A percentile compares a stretch with the other conserved stretches of the same genome.
Evolutionary conservation across 2,888 invertebrate species (phyloP).

Genomic region (Mechanitis mazaeus): DNA sequence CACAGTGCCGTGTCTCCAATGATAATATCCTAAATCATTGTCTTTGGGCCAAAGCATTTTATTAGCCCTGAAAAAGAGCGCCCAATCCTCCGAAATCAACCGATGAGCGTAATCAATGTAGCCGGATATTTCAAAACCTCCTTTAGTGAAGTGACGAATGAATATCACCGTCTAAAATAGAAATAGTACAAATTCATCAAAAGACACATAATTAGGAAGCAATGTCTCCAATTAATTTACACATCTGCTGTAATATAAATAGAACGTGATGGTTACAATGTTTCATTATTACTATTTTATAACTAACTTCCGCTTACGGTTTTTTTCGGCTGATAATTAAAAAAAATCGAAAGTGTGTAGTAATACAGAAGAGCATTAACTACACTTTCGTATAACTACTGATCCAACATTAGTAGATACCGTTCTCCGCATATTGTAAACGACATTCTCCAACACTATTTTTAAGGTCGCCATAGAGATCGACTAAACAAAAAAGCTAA

Average conservation of each 20-base stretch:
- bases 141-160: constrained; percentile 80
- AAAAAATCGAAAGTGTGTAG: too few relatives aligned
- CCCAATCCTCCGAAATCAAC: constrained; percentile 84
- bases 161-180: constrained; percentile 84
- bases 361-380: too few relatives aligned
- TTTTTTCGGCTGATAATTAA: too few relatives aligned
- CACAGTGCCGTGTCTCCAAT: constrained; percentile 84
- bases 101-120: constrained; percentile 89
- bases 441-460: too few relatives aligned
- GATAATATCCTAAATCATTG: constrained; percentile 85
- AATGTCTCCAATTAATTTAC: background rate
- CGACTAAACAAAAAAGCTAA: too few relatives aligned
- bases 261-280: constrained; percentile 9
- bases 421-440: too few relatives aligned
- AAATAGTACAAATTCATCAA: background rate
- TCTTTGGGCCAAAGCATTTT: constrained; percentile 80
- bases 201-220: background rate
- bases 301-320: too few relatives aligned
- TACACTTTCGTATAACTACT: too few relatives aligned
- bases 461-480: too few relatives aligned
- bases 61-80: constrained; percentile 81
- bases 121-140: constrained; percentile 88
- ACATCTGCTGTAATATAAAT: too few relatives aligned
- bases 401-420: too few relatives aligned
- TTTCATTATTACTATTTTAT: too few relatives aligned